Base-by-base conservation (phyloP, 2,113 vertebrate species). In the Apaloderma vittatum region DNA sequence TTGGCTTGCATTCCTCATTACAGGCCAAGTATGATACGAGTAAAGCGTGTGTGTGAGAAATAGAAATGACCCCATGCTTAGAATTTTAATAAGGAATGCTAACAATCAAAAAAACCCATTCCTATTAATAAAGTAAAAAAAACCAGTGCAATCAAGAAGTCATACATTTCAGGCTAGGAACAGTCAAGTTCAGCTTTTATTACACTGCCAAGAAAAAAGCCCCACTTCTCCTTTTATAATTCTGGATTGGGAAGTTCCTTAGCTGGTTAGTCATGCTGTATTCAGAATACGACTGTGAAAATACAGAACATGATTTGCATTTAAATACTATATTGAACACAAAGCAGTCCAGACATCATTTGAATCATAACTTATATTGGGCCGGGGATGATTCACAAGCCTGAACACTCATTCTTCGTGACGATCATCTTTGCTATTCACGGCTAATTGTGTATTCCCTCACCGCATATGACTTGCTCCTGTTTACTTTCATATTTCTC, bases 331-430 rank as follows among this genome's bases (percentile, higher is more conserved):
- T 63, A 94, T 21, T 83, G 86, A 91, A 95, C 48, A 90, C 57
- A 97, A 95, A 94, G 66, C 63, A 65, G 54, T 55, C 77, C 65
- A 88, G 68, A 93, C 89, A 81, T 48, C 15, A 55, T 43, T 40
- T 92, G 88, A 96, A 93, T 96, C 83, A 96, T 88, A 91, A 93
- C 72, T 78, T 89, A 86, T 24, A 86, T 18, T 92, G 52, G 68
- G 92, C 76, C 32, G 68, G 26, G n/a, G 59, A 88, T 93, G 86
- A 95, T 54, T 97, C 94, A 96, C 55, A 68, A 92, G 36, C 86
- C 59, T 79, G 45, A 72, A 94, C 32, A 89, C 26, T 89, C 91
- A 83, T 58, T 43, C 74, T 81, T 76, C 48, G 43, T 32, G 57
- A 95, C 30, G 52, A 91, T 49, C 24, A 52, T 58, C 58, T 86